Base-by-base conservation (phyloP, 2,113 vertebrate species). In the Marcusenius ussheri region DNA sequence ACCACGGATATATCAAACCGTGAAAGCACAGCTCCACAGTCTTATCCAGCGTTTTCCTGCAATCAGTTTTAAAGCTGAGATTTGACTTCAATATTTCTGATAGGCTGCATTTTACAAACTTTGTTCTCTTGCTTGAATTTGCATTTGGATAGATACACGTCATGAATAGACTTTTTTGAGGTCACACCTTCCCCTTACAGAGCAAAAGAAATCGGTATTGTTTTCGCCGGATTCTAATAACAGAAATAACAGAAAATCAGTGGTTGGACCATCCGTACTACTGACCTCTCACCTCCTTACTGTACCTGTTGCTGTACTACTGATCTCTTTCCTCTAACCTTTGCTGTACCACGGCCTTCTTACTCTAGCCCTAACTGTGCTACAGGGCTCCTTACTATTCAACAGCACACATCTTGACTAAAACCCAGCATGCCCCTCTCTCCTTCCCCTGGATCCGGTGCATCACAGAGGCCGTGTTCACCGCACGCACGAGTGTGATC, bases 401-500 rank as follows among this genome's bases (percentile, higher is more conserved):
- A 31, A 80, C 9, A 87, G 49, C 62, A 56, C n/a, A 35, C 62
- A 56, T 53, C 77, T 91, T 66, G 31, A 19, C n/a, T 13, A 39
- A 21, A 24, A 9, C 70, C 31, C 31, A 39, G 70, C 5, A 77
- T 77, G 27, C 31, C 5, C n/a, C 21, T 74, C n/a, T 11, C 62
- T 11, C 3, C 2, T 66, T 66, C 9, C 62, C 62, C n/a, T 1
- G n/a, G 62, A 27, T 66, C 62, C n/a, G 88, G 31, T 83, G 31
- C 49, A 89, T 90, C 56, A 89, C 46, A n/a, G 56, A 84, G 74
- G 83, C 80, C 27, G 35, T 90, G 83, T 86, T 70, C 21, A 13
- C 47, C 45, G 27, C 88, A 88, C 49, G 74, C 88, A 62, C 51
- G 80, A 89, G 90, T 83, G 56, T 2, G 51, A n/a, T 21, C 8